phyloP scores from a whole-genome alignment of 2,888 invertebrate species.

The Agelastica alni region DNA sequence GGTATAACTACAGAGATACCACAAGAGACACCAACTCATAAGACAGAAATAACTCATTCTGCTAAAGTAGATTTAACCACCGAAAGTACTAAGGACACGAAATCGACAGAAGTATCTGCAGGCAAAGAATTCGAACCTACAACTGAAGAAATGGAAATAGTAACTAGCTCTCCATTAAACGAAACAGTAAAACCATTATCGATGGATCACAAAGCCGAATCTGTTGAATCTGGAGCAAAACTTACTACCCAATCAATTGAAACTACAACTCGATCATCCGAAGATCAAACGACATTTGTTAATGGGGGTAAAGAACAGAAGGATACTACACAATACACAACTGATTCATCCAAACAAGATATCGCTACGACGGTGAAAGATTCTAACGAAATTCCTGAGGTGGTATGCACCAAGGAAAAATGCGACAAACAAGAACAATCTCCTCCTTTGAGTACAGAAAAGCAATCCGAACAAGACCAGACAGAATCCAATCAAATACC shows the following conservation, averaged over 20 bases:
- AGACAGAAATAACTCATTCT: no score
- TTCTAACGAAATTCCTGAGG: constrained; percentile 27
- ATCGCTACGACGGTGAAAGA: constrained; percentile 6
- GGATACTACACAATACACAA: no score
- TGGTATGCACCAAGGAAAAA: constrained; percentile 30
- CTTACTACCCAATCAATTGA: constrained; percentile 16
- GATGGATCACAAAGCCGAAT: constrained; percentile 43
- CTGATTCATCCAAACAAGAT: constrained; percentile 6
- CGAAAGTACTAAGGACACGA: constrained; percentile 13
- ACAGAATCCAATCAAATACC: constrained; percentile 24
- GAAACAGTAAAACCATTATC: constrained; percentile 41
- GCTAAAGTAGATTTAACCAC: no score
- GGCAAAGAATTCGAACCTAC: constrained; percentile 22
- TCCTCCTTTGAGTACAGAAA: constrained; percentile 10
- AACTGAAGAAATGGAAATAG: constrained; percentile 35
- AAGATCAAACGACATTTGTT: no score
- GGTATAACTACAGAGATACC: no score
- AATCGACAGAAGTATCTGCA: constrained; percentile 11
- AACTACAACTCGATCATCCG: background rate
- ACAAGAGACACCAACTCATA: no score
- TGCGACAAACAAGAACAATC: constrained; percentile 20
- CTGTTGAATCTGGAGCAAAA: constrained; percentile 13
- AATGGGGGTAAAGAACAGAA: no score
- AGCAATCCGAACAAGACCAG: constrained; percentile 20
- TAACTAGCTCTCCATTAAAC: constrained; percentile 38